Evolutionary conservation across 2,797 vertebrate species (phyloP).

Genomic region (Apogon hyalosoma): DNA sequence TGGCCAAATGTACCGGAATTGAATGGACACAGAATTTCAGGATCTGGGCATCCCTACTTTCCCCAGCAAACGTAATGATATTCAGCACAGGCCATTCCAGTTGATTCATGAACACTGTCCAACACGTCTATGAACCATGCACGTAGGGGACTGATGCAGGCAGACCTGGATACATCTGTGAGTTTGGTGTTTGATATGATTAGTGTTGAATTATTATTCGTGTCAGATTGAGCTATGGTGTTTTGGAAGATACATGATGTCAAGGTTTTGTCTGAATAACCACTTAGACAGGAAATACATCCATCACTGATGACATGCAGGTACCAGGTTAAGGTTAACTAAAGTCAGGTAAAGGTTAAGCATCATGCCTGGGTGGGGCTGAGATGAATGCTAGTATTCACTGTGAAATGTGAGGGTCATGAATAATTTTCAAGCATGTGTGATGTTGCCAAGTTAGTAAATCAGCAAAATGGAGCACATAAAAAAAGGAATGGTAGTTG

Average conservation of each 20-base stretch:
- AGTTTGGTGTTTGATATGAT: constrained; percentile 11
- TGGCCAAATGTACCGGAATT: too few relatives aligned
- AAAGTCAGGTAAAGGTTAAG: too few relatives aligned
- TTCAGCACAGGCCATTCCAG: neutral
- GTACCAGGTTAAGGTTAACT: constrained; percentile 26
- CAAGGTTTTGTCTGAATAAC: constrained; percentile 1
- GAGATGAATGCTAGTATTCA: constrained; percentile 20
- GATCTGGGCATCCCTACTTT: too few relatives aligned
- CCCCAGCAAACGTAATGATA: neutral
- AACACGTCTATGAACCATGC: constrained; percentile 16
- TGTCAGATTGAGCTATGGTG: constrained; percentile 4
- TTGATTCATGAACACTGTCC: constrained; percentile 10
- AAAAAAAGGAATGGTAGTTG: neutral
- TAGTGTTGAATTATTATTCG: neutral
- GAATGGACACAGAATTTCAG: too few relatives aligned
- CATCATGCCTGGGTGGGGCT: constrained; percentile 36
- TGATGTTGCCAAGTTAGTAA: constrained; percentile 14
- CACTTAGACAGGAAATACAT: constrained; percentile 19
- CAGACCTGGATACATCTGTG: constrained; percentile 20
- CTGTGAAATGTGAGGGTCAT: constrained; percentile 54
- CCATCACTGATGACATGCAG: constrained; percentile 26
- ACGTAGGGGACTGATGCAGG: constrained; percentile 8
- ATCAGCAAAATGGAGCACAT: neutral
- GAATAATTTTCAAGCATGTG: constrained; percentile 52
- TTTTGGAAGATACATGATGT: neutral